Evolutionary conservation across 2,888 invertebrate species (phyloP).

Genomic region (Plagodis dolabraria): DNA sequence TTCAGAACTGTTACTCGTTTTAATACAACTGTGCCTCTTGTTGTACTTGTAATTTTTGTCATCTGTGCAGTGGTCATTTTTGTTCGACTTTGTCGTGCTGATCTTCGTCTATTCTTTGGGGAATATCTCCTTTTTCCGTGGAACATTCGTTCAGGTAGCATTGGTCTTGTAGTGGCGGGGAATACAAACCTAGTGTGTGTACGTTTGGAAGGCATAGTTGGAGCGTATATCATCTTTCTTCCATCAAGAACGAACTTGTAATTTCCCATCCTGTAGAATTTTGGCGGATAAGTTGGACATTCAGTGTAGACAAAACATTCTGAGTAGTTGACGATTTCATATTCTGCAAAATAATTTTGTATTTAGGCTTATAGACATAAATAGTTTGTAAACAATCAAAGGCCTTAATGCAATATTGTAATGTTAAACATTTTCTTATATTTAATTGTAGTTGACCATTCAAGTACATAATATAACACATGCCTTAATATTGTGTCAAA

Average conservation of each 20-base stretch:
- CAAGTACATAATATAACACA: too few species aligned
- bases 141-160: constrained; percentile 12
- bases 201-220: constrained; percentile 16
- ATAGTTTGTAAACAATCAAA: too few species aligned
- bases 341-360: constrained; percentile 47
- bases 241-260: constrained; percentile 37
- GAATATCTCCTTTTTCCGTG: constrained; percentile 11
- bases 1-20: constrained; percentile 8
- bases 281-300: constrained; percentile 34
- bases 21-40: constrained; percentile 5
- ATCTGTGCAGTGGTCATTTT: too few species aligned
- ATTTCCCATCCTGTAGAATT: constrained; percentile 44
- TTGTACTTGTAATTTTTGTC: constrained; percentile 1
- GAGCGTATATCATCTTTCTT: constrained; percentile 41
- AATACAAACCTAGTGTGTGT: neutral
- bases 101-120: constrained; percentile 2
- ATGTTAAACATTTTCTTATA: too few species aligned
- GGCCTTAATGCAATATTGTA: too few species aligned
- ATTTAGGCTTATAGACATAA: too few species aligned
- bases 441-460: too few species aligned
- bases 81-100: neutral
- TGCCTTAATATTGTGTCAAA: too few species aligned
- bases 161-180: neutral
- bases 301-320: constrained; percentile 46
- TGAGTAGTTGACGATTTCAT: constrained; percentile 50